A percentile compares a stretch with the other conserved stretches of the same genome.
These are phyloP conservation scores for Apis mellifera DNA, from an alignment of 1,140 invertebrate species.

Conservation along the genomic window DNA sequence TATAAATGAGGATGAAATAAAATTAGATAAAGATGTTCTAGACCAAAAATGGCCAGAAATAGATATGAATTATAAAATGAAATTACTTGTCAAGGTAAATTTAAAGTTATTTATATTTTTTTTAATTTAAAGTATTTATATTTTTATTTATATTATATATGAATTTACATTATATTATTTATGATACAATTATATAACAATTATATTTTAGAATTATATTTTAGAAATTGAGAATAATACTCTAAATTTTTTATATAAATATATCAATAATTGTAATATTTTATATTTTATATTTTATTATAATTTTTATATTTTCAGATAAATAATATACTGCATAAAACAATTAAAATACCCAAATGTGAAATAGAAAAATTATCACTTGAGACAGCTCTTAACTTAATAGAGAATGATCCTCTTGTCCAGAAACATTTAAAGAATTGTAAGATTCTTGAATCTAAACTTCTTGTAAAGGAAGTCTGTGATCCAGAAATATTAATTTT, in stretches of 20 bases:
- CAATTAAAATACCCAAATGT: conserved; percentile 80
- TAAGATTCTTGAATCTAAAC: conserved; percentile 59
- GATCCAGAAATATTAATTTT: conserved; percentile 65
- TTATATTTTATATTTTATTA: neutral
- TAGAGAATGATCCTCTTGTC: conserved; percentile 73
- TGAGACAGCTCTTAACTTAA: conserved; percentile 82
- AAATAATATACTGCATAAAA: conserved; percentile 81
- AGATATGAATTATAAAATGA: conserved; percentile 87
- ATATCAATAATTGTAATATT: conserved; percentile 30
- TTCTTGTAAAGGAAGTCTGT: conserved; percentile 59
- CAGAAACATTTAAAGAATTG: conserved; percentile 50
- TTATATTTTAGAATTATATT: neutral
- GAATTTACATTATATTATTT: neutral
- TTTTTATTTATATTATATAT: neutral
- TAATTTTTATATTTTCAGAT: too few relatives aligned
- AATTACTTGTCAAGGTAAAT: conserved; percentile 85
- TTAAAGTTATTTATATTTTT: neutral
- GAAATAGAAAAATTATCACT: conserved; percentile 81
- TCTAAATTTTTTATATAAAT: conserved; percentile 25
- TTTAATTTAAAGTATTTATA: neutral
- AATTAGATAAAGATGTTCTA: conserved; percentile 85
- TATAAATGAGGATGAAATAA: conserved; percentile 80
- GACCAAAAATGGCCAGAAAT: conserved; percentile 91
- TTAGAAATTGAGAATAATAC: neutral
- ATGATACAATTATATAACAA: neutral